Conservation (phyloP, 2,888 invertebrate species). For the Melangyna quadrimaculata region DNA sequence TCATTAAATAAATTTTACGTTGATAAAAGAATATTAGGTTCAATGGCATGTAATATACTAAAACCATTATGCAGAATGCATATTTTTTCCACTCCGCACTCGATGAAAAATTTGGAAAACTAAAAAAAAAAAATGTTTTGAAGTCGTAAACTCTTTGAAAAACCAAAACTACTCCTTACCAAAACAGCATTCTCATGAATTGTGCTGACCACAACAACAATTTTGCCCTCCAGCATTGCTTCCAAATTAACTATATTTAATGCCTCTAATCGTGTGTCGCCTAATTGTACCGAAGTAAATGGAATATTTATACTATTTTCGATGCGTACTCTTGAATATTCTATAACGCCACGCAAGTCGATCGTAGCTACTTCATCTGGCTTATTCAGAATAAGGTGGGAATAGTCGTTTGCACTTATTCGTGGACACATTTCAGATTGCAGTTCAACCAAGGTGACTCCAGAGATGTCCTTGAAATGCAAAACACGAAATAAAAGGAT, state of each 20-base stretch:
- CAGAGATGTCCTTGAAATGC: conserved; percentile 84
- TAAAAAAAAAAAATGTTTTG: conserved; percentile 79
- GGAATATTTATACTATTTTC: conserved; percentile 94
- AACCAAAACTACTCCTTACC: conserved; percentile 81
- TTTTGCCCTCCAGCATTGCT: conserved; percentile 84
- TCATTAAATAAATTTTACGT: conserved; percentile 73
- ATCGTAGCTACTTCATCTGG: conserved; percentile 84
- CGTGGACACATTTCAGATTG: conserved; percentile 90
- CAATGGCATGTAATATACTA: conserved; percentile 86
- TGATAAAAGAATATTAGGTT: conserved; percentile 82
- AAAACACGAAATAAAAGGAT: background rate
- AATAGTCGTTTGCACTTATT: conserved; percentile 92
- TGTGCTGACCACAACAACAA: conserved; percentile 89
- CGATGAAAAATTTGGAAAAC: conserved; percentile 93
- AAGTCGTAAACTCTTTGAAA: background rate
- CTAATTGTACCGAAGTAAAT: conserved; percentile 89
- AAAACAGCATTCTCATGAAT: conserved; percentile 89
- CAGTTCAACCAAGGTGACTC: conserved; percentile 84
- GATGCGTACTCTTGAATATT: conserved; percentile 89
- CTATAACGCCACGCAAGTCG: conserved; percentile 84
- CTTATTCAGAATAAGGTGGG: conserved; percentile 86
- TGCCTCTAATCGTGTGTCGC: conserved; percentile 86
- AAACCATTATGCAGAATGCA: conserved; percentile 95
- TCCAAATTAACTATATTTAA: conserved; percentile 85
- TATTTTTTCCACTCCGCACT: conserved; percentile 89